A percentile compares a stretch with the other conserved stretches of the same genome.
These are phyloP conservation scores for Gnathonemus longibarbis DNA, from an alignment of 2,113 vertebrate genomes.

Conservation along the genomic window DNA sequence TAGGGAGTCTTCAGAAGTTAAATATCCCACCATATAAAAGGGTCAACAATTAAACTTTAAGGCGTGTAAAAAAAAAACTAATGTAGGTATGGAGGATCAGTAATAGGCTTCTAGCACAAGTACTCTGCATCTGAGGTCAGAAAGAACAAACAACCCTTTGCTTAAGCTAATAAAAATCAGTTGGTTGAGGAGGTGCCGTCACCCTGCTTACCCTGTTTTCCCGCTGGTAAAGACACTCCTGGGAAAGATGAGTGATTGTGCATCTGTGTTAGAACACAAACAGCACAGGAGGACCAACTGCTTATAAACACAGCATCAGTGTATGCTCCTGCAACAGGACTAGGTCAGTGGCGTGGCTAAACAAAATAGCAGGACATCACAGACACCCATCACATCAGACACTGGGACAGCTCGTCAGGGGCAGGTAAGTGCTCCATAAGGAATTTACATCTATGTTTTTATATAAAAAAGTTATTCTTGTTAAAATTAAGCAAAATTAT, in stretches of 20 bases:
- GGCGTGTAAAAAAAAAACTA: background rate
- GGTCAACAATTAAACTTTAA: background rate
- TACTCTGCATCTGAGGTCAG: slow-evolving; percentile 27
- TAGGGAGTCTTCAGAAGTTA: background rate
- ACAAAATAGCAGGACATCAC: background rate
- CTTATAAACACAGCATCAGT: background rate
- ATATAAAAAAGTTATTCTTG: background rate
- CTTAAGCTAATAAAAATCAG: background rate
- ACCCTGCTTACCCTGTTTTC: slow-evolving; percentile 10
- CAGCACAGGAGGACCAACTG: background rate
- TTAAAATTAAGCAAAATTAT: background rate
- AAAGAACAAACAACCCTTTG: background rate
- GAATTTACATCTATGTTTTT: background rate
- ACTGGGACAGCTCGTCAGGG: background rate
- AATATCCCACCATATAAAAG: background rate
- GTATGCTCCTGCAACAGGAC: background rate
- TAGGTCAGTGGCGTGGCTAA: background rate
- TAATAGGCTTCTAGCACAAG: slow-evolving; percentile 19
- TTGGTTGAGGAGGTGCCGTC: background rate
- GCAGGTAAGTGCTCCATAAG: background rate
- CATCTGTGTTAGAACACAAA: background rate
- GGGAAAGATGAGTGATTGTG: background rate
- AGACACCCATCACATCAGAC: slow-evolving; percentile 4
- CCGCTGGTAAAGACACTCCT: background rate
- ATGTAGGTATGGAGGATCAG: background rate